A percentile compares a stretch with the other conserved stretches of the same genome.
Conservation (phyloP, 2,888 invertebrate species). For the Eristalis intricaria region DNA sequence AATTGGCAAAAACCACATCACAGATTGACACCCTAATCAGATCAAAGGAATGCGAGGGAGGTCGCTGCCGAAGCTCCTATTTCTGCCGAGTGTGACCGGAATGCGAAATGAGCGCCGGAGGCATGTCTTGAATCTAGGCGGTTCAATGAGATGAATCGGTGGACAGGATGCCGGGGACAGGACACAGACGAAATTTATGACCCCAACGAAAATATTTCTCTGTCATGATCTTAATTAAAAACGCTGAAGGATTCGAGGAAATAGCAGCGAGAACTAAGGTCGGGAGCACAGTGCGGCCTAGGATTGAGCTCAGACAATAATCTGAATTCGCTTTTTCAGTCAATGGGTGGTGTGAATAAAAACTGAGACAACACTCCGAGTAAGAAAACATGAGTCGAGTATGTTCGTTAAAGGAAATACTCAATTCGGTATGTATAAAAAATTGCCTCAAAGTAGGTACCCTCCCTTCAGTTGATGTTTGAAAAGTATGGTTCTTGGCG, state of each 20-base stretch:
- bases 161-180: background rate
- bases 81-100: constrained; percentile 19
- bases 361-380: too few species aligned
- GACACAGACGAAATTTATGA: background rate
- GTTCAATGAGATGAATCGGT: constrained; percentile 10
- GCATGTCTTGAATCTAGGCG: background rate
- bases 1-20: constrained; percentile 55
- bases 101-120: constrained; percentile 19
- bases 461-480: too few species aligned
- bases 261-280: background rate
- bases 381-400: too few species aligned
- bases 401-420: too few species aligned
- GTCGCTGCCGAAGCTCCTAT: background rate
- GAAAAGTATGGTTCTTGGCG: too few species aligned
- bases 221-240: constrained; percentile 27
- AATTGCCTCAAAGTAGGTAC: too few species aligned
- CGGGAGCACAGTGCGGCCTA: constrained; percentile 6
- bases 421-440: too few species aligned
- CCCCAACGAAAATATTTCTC: background rate
- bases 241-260: background rate
- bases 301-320: background rate
- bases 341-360: too few species aligned
- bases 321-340: background rate
- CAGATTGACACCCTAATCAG: constrained; percentile 57
- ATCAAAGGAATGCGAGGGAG: constrained; percentile 31